Conservation (phyloP, 2,797 vertebrate species). For the Serranus cabrilla region DNA sequence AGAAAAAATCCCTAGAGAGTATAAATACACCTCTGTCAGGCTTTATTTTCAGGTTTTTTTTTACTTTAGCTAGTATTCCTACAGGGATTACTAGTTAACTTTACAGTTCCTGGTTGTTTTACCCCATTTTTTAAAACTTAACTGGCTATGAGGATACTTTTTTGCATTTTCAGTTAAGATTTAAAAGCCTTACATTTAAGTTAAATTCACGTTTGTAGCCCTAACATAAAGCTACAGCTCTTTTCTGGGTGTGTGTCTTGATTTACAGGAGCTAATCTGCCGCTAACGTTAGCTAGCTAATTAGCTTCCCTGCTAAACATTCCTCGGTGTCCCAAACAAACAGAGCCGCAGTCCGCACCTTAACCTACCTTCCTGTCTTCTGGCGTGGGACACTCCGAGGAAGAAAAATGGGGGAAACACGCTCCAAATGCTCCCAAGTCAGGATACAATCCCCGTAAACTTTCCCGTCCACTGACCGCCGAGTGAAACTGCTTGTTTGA, state of each 20-base stretch:
- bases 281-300: slow-evolving; percentile 72
- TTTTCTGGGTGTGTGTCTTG: too few relatives aligned
- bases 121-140: background rate
- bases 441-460: slow-evolving; percentile 6
- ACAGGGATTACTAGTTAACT: slow-evolving; percentile 3
- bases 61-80: background rate
- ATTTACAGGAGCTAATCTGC: slow-evolving; percentile 32
- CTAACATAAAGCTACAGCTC: background rate
- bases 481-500: background rate
- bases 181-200: background rate
- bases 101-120: background rate
- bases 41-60: too few relatives aligned
- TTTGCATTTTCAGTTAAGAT: accelerated
- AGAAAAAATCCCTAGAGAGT: background rate
- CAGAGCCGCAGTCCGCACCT: slow-evolving; percentile 30
- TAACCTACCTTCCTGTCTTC: slow-evolving; percentile 65
- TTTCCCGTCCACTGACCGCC: slow-evolving; percentile 5
- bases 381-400: slow-evolving; percentile 19
- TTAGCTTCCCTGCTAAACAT: slow-evolving; percentile 72
- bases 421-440: background rate
- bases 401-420: background rate
- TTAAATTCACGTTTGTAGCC: background rate
- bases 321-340: slow-evolving; percentile 43
- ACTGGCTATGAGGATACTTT: background rate
- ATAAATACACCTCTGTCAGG: background rate